These are phyloP conservation scores for Tympanoctomys barrerae DNA, from an alignment of 2,797 vertebrate species.

Conservation along the genomic window DNA sequence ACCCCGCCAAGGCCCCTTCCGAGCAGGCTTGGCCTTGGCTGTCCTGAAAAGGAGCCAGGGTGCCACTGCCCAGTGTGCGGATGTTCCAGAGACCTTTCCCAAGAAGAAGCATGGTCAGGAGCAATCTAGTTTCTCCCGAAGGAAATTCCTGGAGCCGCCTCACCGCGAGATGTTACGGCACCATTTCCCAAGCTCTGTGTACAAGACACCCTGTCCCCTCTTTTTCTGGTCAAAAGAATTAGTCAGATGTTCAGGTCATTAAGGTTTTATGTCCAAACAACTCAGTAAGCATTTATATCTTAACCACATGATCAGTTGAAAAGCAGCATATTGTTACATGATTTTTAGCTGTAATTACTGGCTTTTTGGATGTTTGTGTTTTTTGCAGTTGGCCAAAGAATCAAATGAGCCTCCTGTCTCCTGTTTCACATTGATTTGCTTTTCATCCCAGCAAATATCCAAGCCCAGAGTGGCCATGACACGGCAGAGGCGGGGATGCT, in stretches of 20 bases:
- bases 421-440: not conserved
- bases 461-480: not conserved
- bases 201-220: not conserved
- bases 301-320: not conserved
- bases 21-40: not conserved
- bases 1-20: no score
- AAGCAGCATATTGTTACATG: not conserved
- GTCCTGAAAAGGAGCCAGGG: not conserved
- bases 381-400: fast-evolving
- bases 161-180: not conserved
- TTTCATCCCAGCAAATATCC: not conserved
- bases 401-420: not conserved
- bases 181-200: not conserved
- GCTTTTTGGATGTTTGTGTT: not conserved
- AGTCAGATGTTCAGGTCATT: not conserved
- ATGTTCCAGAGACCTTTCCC: not conserved
- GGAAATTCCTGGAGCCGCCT: not conserved
- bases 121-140: not conserved
- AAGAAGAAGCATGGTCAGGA: not conserved
- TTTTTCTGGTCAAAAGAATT: not conserved
- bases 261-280: not conserved
- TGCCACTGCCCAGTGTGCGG: no score
- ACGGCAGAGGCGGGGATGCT: not conserved
- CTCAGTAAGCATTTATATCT: not conserved
- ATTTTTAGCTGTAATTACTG: not conserved